Percentiles rank a stretch among this genome's conserved stretches.
Conservation (phyloP, 1,140 invertebrate species). For the Vanessa atalanta region DNA sequence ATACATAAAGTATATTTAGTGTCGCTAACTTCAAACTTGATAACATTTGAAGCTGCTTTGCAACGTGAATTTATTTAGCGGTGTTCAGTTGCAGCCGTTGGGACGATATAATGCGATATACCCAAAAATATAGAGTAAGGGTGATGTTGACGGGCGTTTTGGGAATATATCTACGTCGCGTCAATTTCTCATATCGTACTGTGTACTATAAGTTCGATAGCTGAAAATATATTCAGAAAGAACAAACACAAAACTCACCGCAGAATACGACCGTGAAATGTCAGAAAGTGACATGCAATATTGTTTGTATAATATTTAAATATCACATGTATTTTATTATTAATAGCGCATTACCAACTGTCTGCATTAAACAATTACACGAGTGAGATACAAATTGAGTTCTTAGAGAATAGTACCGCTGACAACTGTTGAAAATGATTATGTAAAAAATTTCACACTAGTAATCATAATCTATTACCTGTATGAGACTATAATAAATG, state of each 20-base stretch:
- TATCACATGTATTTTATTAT: too few relatives aligned
- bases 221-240: background rate
- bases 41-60: constrained; percentile 4
- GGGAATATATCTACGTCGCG: background rate
- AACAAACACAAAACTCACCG: too few relatives aligned
- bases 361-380: too few relatives aligned
- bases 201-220: too few relatives aligned
- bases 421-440: too few relatives aligned
- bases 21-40: constrained; percentile 1
- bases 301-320: background rate
- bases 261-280: too few relatives aligned
- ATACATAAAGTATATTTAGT: background rate
- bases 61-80: constrained; percentile 20
- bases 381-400: too few relatives aligned
- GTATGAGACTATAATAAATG: too few relatives aligned
- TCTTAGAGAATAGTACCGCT: too few relatives aligned
- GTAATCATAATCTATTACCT: too few relatives aligned
- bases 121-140: constrained; percentile 18
- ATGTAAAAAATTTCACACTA: too few relatives aligned
- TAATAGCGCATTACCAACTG: too few relatives aligned
- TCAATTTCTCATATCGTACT: background rate
- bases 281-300: background rate
- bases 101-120: constrained; percentile 22
- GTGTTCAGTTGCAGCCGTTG: constrained; percentile 22
- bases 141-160: background rate